Base-by-base conservation (phyloP, 92 coral and sea anemone genomes). In the Bergia sp. region DNA sequence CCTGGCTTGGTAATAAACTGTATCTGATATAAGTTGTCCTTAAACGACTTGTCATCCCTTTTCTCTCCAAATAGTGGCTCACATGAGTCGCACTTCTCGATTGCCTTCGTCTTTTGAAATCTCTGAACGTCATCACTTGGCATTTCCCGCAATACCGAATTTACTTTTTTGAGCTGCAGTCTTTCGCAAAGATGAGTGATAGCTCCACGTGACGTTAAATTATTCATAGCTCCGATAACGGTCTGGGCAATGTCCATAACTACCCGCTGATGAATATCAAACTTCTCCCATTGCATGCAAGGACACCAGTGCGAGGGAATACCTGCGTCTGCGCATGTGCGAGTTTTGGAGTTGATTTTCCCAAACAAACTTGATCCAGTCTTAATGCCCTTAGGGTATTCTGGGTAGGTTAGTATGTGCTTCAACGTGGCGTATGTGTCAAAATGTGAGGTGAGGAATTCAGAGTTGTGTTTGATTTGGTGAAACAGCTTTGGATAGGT, bases 281-380 rank as follows among this genome's bases (percentile, higher is more conserved):
- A 93, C 13, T 81, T 81, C 47, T 92, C 96, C 95, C 96, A 96
- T 57, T 94, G 82, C 82, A 96, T 89, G 74, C 98, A 96, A 38
- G 99, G 98, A 50, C 98, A 96, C 96, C 97, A 96, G 73, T 96
- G 99, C 10, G 91, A 91, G 13, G 93, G 93, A 20, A 95, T 92
- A 29, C 98, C 99, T 5, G 96, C 93, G 7, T 72, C 88, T 1
- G 88, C 82, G 73, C 99, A 96, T 21, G 96, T 91, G 43, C 99
- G 94, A 49, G 80, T 91, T 82, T 74, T 37, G 2, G 94, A 90
- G 38, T 93, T 85, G 58, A 96, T 91, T 79, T 92, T 85, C 67
- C 38, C 23, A 49, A 96, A 94, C 85, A 96, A 81, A 81, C 99
- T 96, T 85, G 90, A 86, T 8, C 98, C 99, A 23, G 92, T 90